Conservation (phyloP, 1,140 invertebrate species). For the Brachionus asplanchnoidis region DNA sequence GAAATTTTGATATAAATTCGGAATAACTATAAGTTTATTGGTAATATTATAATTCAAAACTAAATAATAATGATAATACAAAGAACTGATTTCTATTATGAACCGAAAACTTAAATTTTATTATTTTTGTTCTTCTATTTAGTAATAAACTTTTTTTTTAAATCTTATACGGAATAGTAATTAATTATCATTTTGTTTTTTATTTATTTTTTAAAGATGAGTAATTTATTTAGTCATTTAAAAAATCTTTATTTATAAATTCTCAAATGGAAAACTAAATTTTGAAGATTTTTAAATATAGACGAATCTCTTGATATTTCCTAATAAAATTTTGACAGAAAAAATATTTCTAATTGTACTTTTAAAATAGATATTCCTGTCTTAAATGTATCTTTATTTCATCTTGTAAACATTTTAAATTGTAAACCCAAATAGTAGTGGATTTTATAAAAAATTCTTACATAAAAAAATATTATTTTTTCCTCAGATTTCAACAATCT, state of each 20-base stretch:
- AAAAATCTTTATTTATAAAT: not conserved
- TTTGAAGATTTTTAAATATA: not conserved
- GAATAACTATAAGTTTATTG: no score
- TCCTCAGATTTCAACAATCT: not conserved
- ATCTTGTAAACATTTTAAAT: not conserved
- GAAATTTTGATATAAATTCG: no score
- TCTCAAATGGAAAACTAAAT: not conserved
- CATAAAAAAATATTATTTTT: not conserved
- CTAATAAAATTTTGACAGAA: not conserved
- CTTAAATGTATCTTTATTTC: no score
- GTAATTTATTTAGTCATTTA: not conserved
- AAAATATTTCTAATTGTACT: not conserved
- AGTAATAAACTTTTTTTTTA: no score
- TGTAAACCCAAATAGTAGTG: not conserved
- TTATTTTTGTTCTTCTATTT: no score
- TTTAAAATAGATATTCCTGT: not conserved
- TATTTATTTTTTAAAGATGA: not conserved
- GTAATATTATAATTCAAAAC: no score
- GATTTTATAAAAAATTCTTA: not conserved
- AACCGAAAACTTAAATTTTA: no score
- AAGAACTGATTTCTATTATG: no score
- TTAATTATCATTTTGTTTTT: no score
- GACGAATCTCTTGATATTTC: not conserved
- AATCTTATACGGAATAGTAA: no score
- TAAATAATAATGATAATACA: no score